A percentile compares a stretch with the other conserved stretches of the same genome.
Conservation (phyloP, 2,888 invertebrate genomes). For the Apodemia duryi region DNA sequence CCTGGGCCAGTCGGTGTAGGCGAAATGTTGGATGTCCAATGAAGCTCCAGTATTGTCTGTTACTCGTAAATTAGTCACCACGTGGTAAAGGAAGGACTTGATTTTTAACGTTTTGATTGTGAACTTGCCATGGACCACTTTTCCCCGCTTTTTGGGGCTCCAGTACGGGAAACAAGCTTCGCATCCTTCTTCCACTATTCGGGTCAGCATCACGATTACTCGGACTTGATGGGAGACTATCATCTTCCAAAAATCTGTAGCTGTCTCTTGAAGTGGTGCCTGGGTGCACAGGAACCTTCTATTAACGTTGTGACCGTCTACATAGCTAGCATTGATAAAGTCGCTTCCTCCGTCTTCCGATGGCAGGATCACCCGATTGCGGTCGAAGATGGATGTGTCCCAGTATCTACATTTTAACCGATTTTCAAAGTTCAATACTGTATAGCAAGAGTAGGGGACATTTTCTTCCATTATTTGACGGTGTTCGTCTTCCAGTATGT, state of each 20-base stretch:
- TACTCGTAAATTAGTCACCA: conserved; percentile 19
- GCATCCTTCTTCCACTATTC: conserved; percentile 20
- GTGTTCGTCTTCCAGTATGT: conserved; percentile 1
- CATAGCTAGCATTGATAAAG: conserved; percentile 19
- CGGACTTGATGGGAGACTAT: conserved; percentile 18
- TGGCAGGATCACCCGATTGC: conserved; percentile 6
- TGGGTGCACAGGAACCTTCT: conserved; percentile 22
- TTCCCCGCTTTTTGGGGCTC: conserved; percentile 17
- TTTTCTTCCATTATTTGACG: background rate
- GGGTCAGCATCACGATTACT: conserved; percentile 14
- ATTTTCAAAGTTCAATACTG: background rate
- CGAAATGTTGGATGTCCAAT: background rate
- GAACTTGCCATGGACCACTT: conserved; percentile 19
- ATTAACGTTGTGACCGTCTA: conserved; percentile 21
- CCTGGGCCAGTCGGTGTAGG: conserved; percentile 18
- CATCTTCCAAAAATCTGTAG: conserved; percentile 21
- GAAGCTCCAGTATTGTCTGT: conserved; percentile 4
- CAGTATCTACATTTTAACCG: background rate
- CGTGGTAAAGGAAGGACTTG: conserved; percentile 18
- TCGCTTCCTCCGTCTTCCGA: conserved; percentile 18
- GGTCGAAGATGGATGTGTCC: background rate
- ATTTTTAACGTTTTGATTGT: conserved; percentile 17
- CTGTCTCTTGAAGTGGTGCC: conserved; percentile 24
- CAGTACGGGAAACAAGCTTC: conserved; percentile 24
- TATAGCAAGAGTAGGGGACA: background rate